phyloP scores from a whole-genome alignment of 2,113 vertebrate genomes.

The Paedocypris sp. region DNA sequence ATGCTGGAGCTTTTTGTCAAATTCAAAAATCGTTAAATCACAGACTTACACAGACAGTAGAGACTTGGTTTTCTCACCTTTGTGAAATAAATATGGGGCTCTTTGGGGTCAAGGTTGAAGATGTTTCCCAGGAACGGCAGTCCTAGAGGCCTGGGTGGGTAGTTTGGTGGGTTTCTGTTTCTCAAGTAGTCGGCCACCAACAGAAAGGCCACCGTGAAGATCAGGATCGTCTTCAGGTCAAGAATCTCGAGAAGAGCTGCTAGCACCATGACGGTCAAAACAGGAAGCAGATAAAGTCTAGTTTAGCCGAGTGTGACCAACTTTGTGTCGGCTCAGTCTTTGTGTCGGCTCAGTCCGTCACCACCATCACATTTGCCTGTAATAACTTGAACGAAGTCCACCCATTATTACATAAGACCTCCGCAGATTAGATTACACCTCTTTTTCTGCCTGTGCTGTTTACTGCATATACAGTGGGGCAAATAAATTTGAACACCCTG shows the following conservation, averaged over 20 bases:
- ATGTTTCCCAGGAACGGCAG: constrained; percentile 67
- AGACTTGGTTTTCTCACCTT: constrained; percentile 45
- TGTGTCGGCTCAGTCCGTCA: not conserved
- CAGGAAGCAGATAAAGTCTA: not conserved
- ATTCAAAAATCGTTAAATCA: too few species aligned
- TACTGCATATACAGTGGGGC: too few species aligned
- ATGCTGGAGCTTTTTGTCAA: too few species aligned
- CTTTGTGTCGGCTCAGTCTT: not conserved
- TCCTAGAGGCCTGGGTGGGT: constrained; percentile 59
- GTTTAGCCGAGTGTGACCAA: not conserved
- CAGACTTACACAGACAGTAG: not conserved
- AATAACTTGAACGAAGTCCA: not conserved
- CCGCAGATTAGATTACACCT: not conserved
- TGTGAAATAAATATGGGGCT: constrained; percentile 59
- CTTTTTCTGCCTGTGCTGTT: too few species aligned
- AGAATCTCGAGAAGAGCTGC: constrained; percentile 35
- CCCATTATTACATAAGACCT: not conserved
- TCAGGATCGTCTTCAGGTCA: constrained; percentile 41
- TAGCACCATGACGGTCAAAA: constrained; percentile 40
- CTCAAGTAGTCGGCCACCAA: constrained; percentile 45
- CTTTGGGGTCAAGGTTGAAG: constrained; percentile 45
- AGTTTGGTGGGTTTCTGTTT: constrained; percentile 52
- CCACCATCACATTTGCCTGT: not conserved
- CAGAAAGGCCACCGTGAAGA: constrained; percentile 49
- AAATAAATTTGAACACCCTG: too few species aligned